Percentiles rank a stretch among this genome's conserved stretches.
phyloP scores from a whole-genome alignment of 2,113 vertebrate species.

The Rattus norvegicus region DNA sequence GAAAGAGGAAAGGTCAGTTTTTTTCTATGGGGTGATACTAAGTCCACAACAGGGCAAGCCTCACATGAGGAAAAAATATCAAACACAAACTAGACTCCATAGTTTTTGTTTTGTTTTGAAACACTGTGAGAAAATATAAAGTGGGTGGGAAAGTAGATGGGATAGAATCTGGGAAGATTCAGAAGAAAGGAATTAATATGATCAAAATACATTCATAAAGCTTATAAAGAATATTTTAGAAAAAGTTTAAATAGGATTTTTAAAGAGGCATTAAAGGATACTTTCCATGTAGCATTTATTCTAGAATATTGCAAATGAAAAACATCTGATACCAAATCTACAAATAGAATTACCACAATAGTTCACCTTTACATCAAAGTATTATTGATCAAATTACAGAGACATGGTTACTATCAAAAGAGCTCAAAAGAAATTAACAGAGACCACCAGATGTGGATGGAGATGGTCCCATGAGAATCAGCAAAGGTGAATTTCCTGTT shows the following conservation, averaged over 20 bases:
- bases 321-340: neutral
- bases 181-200: neutral
- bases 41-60: neutral
- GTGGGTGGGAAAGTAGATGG: neutral
- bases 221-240: too few species aligned
- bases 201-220: neutral
- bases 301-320: neutral
- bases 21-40: neutral
- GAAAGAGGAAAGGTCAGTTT: neutral
- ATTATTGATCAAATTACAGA: neutral
- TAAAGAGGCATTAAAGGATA: neutral
- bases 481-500: neutral
- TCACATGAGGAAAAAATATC: neutral
- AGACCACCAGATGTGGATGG: rapidly evolving
- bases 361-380: neutral
- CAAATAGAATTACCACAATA: neutral
- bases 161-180: neutral
- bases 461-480: neutral
- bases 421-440: neutral
- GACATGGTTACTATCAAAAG: too few species aligned
- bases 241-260: neutral
- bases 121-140: neutral
- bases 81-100: neutral
- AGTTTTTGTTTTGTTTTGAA: neutral
- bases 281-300: neutral